A percentile compares a stretch with the other conserved stretches of the same genome.
Evolutionary conservation across 2,888 invertebrate genomes (phyloP).

Genomic region (Camponotus fellah): DNA sequence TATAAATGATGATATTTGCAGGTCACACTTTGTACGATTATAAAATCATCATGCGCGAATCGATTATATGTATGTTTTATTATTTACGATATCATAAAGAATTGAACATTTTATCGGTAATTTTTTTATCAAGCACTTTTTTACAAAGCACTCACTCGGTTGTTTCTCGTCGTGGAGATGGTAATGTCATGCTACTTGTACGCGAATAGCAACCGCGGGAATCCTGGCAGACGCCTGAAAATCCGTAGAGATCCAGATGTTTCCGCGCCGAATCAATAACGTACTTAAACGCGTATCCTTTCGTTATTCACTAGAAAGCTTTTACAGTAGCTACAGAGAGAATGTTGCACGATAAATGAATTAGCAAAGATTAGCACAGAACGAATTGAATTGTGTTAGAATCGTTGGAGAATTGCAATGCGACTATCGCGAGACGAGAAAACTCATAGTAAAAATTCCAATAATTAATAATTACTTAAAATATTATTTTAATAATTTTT

Average conservation of each 20-base stretch:
- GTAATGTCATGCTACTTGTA: slow-evolving; percentile 46
- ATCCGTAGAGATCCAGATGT: slow-evolving; percentile 67
- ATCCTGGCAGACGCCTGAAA: slow-evolving; percentile 63
- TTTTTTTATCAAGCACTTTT: no score
- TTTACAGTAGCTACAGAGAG: slow-evolving; percentile 26
- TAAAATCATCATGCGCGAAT: background rate
- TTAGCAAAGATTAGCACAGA: slow-evolving; percentile 27
- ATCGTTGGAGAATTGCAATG: background rate
- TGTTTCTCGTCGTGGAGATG: slow-evolving; percentile 40
- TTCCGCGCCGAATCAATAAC: slow-evolving; percentile 65
- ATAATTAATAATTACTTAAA: slow-evolving; percentile 23
- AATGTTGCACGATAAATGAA: slow-evolving; percentile 23
- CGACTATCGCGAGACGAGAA: background rate
- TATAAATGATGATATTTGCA: background rate
- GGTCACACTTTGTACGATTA: no score
- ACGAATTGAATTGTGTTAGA: background rate
- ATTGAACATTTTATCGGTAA: background rate
- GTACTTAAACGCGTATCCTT: slow-evolving; percentile 61
- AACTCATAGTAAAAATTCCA: background rate
- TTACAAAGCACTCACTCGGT: background rate
- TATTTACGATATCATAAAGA: background rate
- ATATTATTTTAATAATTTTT: slow-evolving; percentile 26
- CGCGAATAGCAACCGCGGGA: slow-evolving; percentile 31
- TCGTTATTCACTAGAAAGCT: slow-evolving; percentile 40
- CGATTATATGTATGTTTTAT: background rate